Base-by-base conservation (phyloP, 2,113 vertebrate species). In the Morone chrysops region DNA sequence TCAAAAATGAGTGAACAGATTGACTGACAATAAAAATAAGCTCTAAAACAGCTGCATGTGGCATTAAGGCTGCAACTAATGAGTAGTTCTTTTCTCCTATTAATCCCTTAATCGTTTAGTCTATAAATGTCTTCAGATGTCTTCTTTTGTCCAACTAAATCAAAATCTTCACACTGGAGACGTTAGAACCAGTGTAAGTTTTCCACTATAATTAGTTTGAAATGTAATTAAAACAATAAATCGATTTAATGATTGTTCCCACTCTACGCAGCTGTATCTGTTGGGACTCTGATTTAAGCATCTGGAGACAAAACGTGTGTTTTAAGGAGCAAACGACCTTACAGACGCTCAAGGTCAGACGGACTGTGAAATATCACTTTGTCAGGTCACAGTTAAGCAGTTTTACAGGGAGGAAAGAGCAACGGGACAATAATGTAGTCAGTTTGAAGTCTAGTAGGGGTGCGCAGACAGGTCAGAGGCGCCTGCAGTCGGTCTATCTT, bases 381-480 rank as follows among this genome's bases (percentile, higher is more conserved):
- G 62, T 80, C 43, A 16, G 59, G 73, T 87, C 48, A 25, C n/a
- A 56, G 75, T 84, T 82, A 22, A 41, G 1, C 65, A 13, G 75
- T 73, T 83, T 89, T 71, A 80, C 69, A 57, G 48, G 50, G 45
- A 62, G 72, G 72, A 73, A 76, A 59, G 63, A 69, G 73, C 82
- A 31, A 43, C 38, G 12, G 81, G 85, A 70, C 10, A 18, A 71
- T 85, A 54, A 89, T 79, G 54, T 8, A 71, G 70, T 86, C 10
- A 1, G 77, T 85, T 83, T 89, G 81, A 87, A 75, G 85, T 73
- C 50, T 71, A 0, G 48, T 40, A 16, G 68, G 75, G 81, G 86
- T 48, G 65, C 54, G 50, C 68, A 90, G 86, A 91, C 82, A 2
- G 87, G 86, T 89, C 89, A 65, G 81, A 87, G 62, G 67, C 81